A percentile compares a stretch with the other conserved stretches of the same genome.
Evolutionary conservation across 2,797 vertebrate genomes (phyloP).

Genomic region (Leptodactylus fallax): DNA sequence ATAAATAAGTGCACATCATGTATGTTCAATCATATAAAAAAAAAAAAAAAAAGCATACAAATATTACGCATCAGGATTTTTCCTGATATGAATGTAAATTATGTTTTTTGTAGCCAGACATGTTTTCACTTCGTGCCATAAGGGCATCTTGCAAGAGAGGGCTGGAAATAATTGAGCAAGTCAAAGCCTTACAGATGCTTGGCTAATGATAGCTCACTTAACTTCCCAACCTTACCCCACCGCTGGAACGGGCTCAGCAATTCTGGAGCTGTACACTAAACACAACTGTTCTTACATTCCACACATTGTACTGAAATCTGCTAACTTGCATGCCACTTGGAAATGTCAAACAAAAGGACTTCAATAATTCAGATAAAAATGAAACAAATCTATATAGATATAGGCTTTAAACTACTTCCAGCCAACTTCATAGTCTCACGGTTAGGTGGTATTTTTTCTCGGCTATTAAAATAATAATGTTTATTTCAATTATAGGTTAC

Average conservation of each 20-base stretch:
- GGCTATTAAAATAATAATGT: background rate
- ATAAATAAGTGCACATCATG: background rate
- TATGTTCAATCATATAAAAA: background rate
- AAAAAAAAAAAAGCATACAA: too few species aligned
- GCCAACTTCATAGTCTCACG: background rate
- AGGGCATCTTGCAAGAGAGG: constrained; percentile 33
- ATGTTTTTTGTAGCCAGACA: background rate
- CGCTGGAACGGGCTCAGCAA: constrained; percentile 30
- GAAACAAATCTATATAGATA: too few species aligned
- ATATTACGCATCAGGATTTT: background rate
- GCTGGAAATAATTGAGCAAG: constrained; percentile 57
- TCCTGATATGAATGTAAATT: background rate
- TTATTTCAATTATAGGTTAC: background rate
- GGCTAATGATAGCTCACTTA: constrained; percentile 62
- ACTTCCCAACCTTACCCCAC: constrained; percentile 56
- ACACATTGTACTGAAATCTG: constrained; percentile 46
- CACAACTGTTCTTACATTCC: constrained; percentile 41
- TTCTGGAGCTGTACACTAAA: constrained; percentile 19
- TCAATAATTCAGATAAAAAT: background rate
- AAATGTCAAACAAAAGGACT: constrained; percentile 51
- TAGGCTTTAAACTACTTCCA: background rate
- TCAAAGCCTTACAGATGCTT: constrained; percentile 58
- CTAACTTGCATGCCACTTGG: constrained; percentile 24
- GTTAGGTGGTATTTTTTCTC: background rate
- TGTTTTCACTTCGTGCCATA: constrained; percentile 32